These are phyloP conservation scores for Dendroctonus valens DNA, from an alignment of 1,140 invertebrate species.

Conservation along the genomic window DNA sequence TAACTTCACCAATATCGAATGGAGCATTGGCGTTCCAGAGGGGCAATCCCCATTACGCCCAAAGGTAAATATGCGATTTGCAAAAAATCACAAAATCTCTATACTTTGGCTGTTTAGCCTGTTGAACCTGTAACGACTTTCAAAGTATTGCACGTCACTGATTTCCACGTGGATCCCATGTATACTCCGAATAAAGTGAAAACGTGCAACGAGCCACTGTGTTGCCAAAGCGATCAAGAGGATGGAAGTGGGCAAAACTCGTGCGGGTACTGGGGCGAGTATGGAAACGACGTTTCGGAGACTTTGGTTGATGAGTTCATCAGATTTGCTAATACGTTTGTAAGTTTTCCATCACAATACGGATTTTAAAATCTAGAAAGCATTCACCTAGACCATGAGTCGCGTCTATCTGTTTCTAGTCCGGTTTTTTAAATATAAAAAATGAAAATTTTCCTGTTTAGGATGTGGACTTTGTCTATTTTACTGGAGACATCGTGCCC, in stretches of 20 bases:
- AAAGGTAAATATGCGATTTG: not conserved
- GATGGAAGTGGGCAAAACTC: constrained; percentile 53
- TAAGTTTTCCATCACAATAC: too few relatives aligned
- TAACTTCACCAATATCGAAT: constrained; percentile 52
- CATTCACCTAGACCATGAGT: too few relatives aligned
- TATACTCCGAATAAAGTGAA: constrained; percentile 68
- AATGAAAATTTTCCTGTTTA: constrained; percentile 33
- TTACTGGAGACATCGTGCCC: too few relatives aligned
- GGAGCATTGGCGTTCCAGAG: constrained; percentile 56
- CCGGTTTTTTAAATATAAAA: constrained; percentile 56
- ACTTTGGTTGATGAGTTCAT: too few relatives aligned
- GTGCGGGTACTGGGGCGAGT: constrained; percentile 79
- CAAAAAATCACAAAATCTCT: not conserved
- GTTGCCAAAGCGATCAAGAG: constrained; percentile 63
- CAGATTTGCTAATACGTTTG: too few relatives aligned
- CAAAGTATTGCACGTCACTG: too few relatives aligned
- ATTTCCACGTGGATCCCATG: constrained; percentile 75
- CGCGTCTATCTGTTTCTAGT: too few relatives aligned
- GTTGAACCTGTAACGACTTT: too few relatives aligned
- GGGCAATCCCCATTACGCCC: constrained; percentile 27
- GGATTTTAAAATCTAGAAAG: too few relatives aligned
- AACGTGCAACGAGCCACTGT: constrained; percentile 72
- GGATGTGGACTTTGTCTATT: too few relatives aligned
- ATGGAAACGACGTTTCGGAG: constrained; percentile 64
- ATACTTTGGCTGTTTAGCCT: constrained; percentile 47